A percentile compares a stretch with the other conserved stretches of the same genome.
phyloP scores from a whole-genome alignment of 1,140 invertebrate genomes.

The Tetraneura akinire region DNA sequence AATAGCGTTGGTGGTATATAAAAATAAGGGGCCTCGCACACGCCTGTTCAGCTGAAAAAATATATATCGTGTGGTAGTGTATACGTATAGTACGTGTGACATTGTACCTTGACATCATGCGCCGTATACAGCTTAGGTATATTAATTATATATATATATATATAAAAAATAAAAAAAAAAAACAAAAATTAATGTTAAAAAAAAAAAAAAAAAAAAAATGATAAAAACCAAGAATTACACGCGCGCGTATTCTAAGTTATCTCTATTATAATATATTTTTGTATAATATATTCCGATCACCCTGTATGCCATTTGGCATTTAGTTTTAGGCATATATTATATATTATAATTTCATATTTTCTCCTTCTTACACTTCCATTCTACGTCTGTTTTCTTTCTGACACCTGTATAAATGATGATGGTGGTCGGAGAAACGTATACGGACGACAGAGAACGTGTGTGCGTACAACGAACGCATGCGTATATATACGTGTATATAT shows the following conservation, averaged over 20 bases:
- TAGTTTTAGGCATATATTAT: constrained; percentile 35
- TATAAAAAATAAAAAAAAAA: too few species aligned
- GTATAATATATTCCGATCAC: too few species aligned
- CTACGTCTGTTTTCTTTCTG: neutral
- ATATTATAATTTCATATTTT: constrained; percentile 1
- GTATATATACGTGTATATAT: too few species aligned
- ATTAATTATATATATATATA: too few species aligned
- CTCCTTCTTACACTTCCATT: neutral
- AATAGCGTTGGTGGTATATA: neutral
- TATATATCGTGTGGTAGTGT: neutral
- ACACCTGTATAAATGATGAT: constrained; percentile 44
- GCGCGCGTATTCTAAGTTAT: too few species aligned
- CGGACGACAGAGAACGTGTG: neutral
- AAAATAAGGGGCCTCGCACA: neutral
- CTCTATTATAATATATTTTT: too few species aligned
- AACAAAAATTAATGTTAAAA: too few species aligned
- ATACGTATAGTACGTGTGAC: neutral
- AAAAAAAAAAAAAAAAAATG: too few species aligned
- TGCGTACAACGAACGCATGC: too few species aligned
- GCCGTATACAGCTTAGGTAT: too few species aligned
- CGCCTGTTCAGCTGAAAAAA: constrained; percentile 33
- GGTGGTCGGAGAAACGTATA: constrained; percentile 14
- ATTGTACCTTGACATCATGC: too few species aligned
- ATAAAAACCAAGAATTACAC: too few species aligned
- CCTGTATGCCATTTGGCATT: neutral